phyloP scores from a whole-genome alignment of 2,113 vertebrate species.

The Meriones unguiculatus region DNA sequence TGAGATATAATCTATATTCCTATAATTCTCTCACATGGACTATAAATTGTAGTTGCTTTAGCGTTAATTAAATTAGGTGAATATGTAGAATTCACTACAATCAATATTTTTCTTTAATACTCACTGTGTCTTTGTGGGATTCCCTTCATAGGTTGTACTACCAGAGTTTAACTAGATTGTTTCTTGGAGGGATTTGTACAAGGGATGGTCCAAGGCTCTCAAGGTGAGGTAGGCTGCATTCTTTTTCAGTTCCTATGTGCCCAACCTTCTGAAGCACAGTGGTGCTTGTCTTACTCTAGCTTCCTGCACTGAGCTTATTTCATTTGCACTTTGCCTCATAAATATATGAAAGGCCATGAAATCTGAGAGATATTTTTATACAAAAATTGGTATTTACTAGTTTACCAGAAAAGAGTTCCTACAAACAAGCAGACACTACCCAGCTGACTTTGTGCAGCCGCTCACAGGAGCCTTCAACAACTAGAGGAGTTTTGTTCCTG shows the following conservation, averaged over 20 bases:
- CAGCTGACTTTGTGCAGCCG: accelerated
- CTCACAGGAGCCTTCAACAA: not conserved
- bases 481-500: not conserved
- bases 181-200: not conserved
- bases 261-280: not conserved
- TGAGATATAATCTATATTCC: not conserved
- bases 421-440: not conserved
- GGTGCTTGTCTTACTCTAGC: too few species aligned
- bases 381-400: too few species aligned
- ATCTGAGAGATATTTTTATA: too few species aligned
- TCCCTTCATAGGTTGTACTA: not conserved
- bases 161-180: not conserved
- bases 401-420: too few species aligned
- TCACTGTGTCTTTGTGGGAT: not conserved
- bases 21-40: not conserved
- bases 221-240: not conserved
- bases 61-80: not conserved
- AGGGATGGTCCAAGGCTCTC: not conserved
- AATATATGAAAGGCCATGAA: too few species aligned
- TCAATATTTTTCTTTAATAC: not conserved
- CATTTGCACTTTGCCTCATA: not conserved
- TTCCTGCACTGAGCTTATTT: not conserved
- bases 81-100: not conserved
- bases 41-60: not conserved
- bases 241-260: not conserved